phyloP scores from a whole-genome alignment of 2,888 invertebrate species.

The Hirudinaria manillensis region DNA sequence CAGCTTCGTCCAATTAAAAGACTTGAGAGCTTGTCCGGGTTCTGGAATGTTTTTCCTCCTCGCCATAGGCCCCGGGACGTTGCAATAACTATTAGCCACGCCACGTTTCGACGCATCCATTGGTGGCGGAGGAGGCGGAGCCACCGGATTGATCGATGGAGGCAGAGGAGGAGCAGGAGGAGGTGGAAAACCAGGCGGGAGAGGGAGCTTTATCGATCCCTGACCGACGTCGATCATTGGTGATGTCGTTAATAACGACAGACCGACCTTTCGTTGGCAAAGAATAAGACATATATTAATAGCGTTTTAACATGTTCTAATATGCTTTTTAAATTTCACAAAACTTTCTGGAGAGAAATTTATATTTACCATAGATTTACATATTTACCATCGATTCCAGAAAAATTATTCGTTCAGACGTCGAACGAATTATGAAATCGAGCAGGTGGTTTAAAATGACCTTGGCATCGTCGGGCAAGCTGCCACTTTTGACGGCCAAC shows the following conservation, averaged over 20 bases:
- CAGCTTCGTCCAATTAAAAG: slow-evolving; percentile 94
- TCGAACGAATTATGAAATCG: too few species aligned
- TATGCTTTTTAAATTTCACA: too few species aligned
- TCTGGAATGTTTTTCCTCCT: slow-evolving; percentile 71
- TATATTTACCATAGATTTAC: too few species aligned
- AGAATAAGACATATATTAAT: too few species aligned
- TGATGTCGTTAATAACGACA: neutral
- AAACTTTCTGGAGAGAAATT: too few species aligned
- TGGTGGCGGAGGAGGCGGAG: slow-evolving; percentile 31
- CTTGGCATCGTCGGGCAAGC: slow-evolving; percentile 88
- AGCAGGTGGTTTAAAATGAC: slow-evolving; percentile 46
- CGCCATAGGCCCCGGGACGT: neutral
- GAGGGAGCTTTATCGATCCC: neutral
- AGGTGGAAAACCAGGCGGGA: slow-evolving; percentile 41
- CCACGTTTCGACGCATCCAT: neutral
- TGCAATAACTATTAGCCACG: slow-evolving; percentile 2
- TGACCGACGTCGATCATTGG: neutral
- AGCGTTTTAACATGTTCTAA: too few species aligned
- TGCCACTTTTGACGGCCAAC: slow-evolving; percentile 79
- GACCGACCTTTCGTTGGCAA: neutral
- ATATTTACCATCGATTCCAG: too few species aligned
- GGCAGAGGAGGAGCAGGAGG: neutral
- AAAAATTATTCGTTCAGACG: too few species aligned
- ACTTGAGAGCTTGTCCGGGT: slow-evolving; percentile 75
- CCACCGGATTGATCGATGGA: slow-evolving; percentile 39